phyloP scores from a whole-genome alignment of 1,140 invertebrate genomes.

The Phymastichus coffea region DNA sequence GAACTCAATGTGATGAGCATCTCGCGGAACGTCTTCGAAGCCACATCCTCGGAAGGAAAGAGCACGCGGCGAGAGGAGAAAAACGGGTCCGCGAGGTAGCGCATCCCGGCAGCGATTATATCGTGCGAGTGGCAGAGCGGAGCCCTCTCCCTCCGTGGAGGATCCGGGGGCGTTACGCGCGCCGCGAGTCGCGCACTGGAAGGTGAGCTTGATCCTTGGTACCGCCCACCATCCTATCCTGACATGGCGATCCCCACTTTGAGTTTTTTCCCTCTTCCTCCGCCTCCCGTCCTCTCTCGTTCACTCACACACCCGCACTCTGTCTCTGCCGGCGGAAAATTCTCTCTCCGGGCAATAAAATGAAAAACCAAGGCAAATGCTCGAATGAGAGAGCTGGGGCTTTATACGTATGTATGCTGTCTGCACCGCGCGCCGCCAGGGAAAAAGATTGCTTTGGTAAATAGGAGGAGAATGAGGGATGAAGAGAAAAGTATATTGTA shows the following conservation, averaged over 20 bases:
- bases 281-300: not conserved
- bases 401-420: not conserved
- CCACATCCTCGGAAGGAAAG: not conserved
- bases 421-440: not conserved
- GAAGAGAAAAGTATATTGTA: no score
- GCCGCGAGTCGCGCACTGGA: slow-evolving; percentile 28
- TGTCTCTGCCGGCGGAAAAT: slow-evolving; percentile 8
- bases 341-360: slow-evolving; percentile 11
- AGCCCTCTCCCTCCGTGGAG: not conserved
- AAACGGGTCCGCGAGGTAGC: not conserved
- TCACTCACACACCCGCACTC: not conserved
- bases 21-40: no score
- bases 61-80: not conserved
- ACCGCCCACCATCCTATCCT: slow-evolving; percentile 52
- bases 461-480: not conserved
- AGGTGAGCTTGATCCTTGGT: slow-evolving; percentile 31
- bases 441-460: not conserved
- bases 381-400: slow-evolving; percentile 14
- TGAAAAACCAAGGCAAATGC: slow-evolving; percentile 17
- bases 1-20: no score
- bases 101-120: slow-evolving; percentile 18
- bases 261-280: not conserved
- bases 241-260: slow-evolving; percentile 7
- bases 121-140: no score
- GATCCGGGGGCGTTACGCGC: not conserved